Conservation (phyloP, 2,888 invertebrate species). For the Patella pellucida region DNA sequence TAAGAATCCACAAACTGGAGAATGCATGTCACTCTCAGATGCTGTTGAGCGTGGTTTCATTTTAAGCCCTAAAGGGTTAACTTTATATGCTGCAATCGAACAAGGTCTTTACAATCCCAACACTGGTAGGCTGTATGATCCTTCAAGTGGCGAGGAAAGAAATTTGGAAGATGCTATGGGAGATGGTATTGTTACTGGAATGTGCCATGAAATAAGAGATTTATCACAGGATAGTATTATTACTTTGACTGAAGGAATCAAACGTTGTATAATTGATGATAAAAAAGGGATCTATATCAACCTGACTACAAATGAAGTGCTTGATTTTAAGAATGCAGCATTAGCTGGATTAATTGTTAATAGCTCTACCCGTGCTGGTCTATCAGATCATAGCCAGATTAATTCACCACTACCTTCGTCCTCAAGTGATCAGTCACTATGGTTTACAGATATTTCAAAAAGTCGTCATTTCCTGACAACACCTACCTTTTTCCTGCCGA, state of each 20-base stretch:
- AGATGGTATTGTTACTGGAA: slow-evolving; percentile 61
- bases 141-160: slow-evolving; percentile 51
- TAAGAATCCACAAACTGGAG: slow-evolving; percentile 62
- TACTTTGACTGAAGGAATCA: slow-evolving; percentile 79
- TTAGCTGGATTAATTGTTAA: slow-evolving; percentile 61
- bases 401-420: slow-evolving; percentile 18
- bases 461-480: no score
- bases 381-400: neutral
- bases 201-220: slow-evolving; percentile 56
- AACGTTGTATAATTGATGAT: slow-evolving; percentile 69
- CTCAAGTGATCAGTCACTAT: neutral
- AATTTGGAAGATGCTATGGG: slow-evolving; percentile 68
- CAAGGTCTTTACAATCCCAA: slow-evolving; percentile 71
- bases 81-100: slow-evolving; percentile 61
- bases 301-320: slow-evolving; percentile 42
- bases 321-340: slow-evolving; percentile 58
- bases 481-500: no score
- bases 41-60: slow-evolving; percentile 62
- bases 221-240: slow-evolving; percentile 70
- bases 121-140: slow-evolving; percentile 67
- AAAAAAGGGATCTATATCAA: slow-evolving; percentile 52
- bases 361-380: slow-evolving; percentile 56
- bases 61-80: slow-evolving; percentile 59
- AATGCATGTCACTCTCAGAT: slow-evolving; percentile 53
- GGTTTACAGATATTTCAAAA: no score